Evolutionary conservation across 2,888 invertebrate species (phyloP), one percentile per base, ranked within the genome.

Genomic region (Merodon equestris): DNA sequence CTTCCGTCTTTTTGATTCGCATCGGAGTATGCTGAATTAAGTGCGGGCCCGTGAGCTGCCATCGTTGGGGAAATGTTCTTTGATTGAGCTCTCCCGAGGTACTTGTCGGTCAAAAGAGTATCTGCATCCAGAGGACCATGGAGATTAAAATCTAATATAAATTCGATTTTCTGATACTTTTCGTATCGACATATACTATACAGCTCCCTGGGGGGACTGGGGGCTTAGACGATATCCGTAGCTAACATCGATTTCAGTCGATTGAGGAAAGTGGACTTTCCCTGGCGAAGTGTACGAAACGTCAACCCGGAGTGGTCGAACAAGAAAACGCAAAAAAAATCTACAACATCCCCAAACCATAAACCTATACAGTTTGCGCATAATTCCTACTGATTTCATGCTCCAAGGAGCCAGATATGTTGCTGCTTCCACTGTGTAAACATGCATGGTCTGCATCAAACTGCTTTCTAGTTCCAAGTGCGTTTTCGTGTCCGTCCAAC

Each of bases 291-390:
- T 66, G 48, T 61, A 12, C 4, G 12, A 60, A 60, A 51, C 54
- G 18, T 53, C 56, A 44, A 44, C 44, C 36, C 40, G 5, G 7
- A 19, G 1, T 1, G 12, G 27, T 1, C 27, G 19, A 1, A 19
- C 38, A 7, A 34, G 58, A 48, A 47, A 47, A 48, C 13, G 44
- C 5, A 27, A 7, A 27, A 27, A 27, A 27, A 27, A 4, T 27
- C 2, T 47, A 60, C 45, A 18, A 17, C 42, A 61, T 36, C 42
- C 58, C 64, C 51, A 66, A 50, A 71, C 71, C 60, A 66, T 76
- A 58, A 77, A 67, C 72, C 61, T 57, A 77, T 66, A 63, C 66
- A 56, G 61, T 77, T 77, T 77, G 67, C 76, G 72, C 72, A 66
- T 67, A 53, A 72, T 77, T 77, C 67, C 17, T 10, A 61, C 60